phyloP scores from a whole-genome alignment of 1,140 invertebrate genomes.

The Drosophila ogumai region DNA sequence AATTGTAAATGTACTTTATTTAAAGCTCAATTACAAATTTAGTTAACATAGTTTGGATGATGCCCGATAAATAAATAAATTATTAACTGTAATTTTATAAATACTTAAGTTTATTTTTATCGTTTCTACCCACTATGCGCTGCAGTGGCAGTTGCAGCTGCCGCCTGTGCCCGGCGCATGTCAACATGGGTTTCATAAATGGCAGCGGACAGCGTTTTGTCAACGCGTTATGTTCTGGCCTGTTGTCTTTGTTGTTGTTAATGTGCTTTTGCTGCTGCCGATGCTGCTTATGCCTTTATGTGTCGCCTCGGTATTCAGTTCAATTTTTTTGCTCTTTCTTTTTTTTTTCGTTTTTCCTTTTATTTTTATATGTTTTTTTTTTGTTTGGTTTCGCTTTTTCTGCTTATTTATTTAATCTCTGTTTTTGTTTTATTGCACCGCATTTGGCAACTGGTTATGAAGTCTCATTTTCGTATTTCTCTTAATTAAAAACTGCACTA shows the following conservation, averaged over 20 bases:
- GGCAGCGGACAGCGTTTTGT: constrained; percentile 76
- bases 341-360: constrained; percentile 43
- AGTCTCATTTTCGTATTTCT: constrained; percentile 80
- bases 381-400: constrained; percentile 23
- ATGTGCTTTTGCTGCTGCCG: constrained; percentile 19
- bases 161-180: constrained; percentile 75
- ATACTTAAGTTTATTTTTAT: too few relatives aligned
- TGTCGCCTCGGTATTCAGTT: constrained; percentile 77
- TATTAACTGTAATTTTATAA: too few relatives aligned
- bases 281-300: constrained; percentile 75
- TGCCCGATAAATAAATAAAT: too few relatives aligned
- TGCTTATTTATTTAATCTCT: constrained; percentile 52
- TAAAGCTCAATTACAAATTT: too few relatives aligned
- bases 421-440: constrained; percentile 52
- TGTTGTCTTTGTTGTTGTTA: constrained; percentile 31
- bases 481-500: constrained; percentile 81
- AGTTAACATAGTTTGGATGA: too few relatives aligned
- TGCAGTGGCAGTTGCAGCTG: constrained; percentile 37
- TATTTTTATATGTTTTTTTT: constrained; percentile 11
- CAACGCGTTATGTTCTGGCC: constrained; percentile 72
- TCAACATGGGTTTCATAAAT: constrained; percentile 83
- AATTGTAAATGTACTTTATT: background rate
- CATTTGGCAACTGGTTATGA: constrained; percentile 82
- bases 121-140: constrained; percentile 24
- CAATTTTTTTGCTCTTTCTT: constrained; percentile 59